Conservation (phyloP, 2,797 vertebrate species). For the Phaenicophaeus curvirostris region DNA sequence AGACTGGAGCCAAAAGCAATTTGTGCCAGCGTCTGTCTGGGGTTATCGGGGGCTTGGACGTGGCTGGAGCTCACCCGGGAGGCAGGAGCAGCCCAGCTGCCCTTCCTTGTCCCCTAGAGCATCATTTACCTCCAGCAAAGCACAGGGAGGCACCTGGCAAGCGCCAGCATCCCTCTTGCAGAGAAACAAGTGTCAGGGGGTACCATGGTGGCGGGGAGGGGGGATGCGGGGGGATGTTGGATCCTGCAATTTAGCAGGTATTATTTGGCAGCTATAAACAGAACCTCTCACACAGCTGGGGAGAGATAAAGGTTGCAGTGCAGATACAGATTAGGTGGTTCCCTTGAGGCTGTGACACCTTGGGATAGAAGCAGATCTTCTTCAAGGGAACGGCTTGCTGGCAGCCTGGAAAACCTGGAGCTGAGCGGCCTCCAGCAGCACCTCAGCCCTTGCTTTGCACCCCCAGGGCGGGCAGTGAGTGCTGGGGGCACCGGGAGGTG, state of each 20-base stretch:
- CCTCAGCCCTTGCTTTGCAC: neutral
- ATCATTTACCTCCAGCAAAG: constrained; percentile 7
- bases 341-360: constrained; percentile 69
- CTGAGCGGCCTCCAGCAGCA: neutral
- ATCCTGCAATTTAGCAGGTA: constrained; percentile 54
- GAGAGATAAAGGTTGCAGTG: constrained; percentile 67
- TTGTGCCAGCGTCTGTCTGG: neutral
- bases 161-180: neutral
- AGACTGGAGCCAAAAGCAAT: neutral
- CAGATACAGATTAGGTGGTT: constrained; percentile 66
- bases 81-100: neutral
- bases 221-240: neutral
- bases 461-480: accelerated
- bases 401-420: constrained; percentile 65
- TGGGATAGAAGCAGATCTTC: constrained; percentile 63
- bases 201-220: neutral
- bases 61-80: neutral
- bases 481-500: neutral
- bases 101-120: neutral
- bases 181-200: constrained; percentile 34
- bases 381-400: constrained; percentile 52
- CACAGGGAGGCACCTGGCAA: constrained; percentile 11
- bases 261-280: constrained; percentile 62
- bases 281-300: constrained; percentile 31
- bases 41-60: neutral